Base-by-base conservation (phyloP, 2,797 vertebrate genomes). In the Anabas testudineus region DNA sequence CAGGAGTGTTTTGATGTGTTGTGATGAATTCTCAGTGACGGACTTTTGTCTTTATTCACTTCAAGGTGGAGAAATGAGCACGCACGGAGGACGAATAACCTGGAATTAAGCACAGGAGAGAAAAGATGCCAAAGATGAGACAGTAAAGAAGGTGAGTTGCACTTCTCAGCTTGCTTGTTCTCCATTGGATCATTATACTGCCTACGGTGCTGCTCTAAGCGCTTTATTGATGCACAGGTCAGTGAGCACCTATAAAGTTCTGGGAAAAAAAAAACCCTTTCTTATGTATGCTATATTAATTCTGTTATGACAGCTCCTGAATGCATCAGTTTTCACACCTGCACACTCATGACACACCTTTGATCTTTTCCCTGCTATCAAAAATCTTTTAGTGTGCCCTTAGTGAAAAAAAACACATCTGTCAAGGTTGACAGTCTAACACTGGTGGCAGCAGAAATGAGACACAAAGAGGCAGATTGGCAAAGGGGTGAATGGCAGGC, bases 61-160 rank as follows among this genome's bases (percentile, higher is more conserved):
- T 76, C 39, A 63, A 85, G 87, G 87, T 67, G 75, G 69, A 74
- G 79, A 86, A 60, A 89, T 90, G 88, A 80, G 68, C 67, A 36
- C 10, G 18, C 65, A 43, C 53, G n/a, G 79, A 75, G 67, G 74
- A 71, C 63, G 12, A 80, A 59, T 58, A 71, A 45, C 42, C 51
- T 42, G 81, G 80, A 78, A 79, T 83, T 91, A 82, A 89, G 54
- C 74, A 58, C 79, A 39, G 74, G 65, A 70, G 64, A 73, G 67
- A 84, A 53, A 88, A 42, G 24, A 90, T 86, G 89, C 55, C 65
- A n/a, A 88, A 76, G 71, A 87, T 88, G 86, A 87, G 75, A 85
- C 88, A 80, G 36, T 91, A 90, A 87, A 86, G 56, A 66, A 56
- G 80, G 91, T 91, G 62, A 86, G 86, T 76, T 71, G n/a, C 49